phyloP scores from a whole-genome alignment of 2,797 vertebrate species.

The Channallabes apus region DNA sequence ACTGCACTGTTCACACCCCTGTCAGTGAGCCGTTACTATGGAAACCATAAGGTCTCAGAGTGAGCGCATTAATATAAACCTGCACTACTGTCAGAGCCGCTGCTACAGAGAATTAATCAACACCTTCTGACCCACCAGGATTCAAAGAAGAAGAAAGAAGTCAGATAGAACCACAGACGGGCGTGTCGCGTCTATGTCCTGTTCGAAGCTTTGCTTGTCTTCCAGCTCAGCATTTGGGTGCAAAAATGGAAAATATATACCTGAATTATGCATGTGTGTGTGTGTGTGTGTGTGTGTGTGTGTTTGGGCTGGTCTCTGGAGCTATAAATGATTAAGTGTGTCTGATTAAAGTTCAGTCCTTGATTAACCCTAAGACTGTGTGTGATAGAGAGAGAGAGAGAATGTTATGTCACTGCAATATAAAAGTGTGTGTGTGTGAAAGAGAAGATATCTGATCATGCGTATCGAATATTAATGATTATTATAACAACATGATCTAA shows the following conservation, averaged over 20 bases:
- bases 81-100: too few relatives aligned
- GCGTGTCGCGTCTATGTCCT: not conserved
- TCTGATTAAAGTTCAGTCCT: constrained; percentile 70
- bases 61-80: not conserved
- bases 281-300: not conserved
- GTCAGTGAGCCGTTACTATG: not conserved
- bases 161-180: not conserved
- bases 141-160: not conserved
- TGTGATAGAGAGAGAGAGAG: not conserved
- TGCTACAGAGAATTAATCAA: not conserved
- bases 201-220: not conserved
- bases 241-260: constrained; percentile 32
- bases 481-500: not conserved
- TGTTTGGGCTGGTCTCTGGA: constrained; percentile 39
- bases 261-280: constrained; percentile 31
- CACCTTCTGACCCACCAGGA: not conserved
- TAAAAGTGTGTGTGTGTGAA: not conserved
- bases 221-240: constrained; percentile 16
- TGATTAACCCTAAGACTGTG: constrained; percentile 74
- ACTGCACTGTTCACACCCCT: not conserved
- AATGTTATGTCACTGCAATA: constrained; percentile 35
- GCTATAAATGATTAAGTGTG: constrained; percentile 77
- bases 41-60: not conserved
- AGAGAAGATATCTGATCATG: not conserved
- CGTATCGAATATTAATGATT: not conserved